phyloP scores from a whole-genome alignment of 2,888 invertebrate species.

The Eilema griseolum region DNA sequence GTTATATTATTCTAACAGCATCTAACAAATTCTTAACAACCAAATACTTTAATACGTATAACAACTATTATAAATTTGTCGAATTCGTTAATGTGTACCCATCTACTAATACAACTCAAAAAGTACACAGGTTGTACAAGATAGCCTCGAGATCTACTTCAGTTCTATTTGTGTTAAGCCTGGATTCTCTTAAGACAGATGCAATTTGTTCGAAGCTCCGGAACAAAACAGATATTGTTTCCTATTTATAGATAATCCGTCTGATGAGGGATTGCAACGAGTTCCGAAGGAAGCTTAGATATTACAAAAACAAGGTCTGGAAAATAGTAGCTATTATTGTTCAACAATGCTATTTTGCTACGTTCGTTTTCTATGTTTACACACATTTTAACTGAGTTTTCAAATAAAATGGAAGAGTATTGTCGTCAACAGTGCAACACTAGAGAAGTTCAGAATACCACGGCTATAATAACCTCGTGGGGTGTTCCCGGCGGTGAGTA shows the following conservation, averaged over 20 bases:
- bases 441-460: too few species aligned
- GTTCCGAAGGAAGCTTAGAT: not conserved
- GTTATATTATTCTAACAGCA: too few species aligned
- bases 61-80: not conserved
- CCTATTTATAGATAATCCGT: conserved; percentile 1
- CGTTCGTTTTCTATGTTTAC: not conserved
- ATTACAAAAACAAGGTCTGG: not conserved
- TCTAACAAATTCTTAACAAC: too few species aligned
- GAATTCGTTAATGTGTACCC: not conserved
- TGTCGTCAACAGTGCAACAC: too few species aligned
- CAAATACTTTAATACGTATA: too few species aligned
- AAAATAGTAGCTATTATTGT: not conserved
- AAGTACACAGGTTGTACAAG: not conserved
- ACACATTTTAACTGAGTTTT: not conserved
- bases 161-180: conserved; percentile 5
- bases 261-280: not conserved
- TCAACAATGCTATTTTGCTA: not conserved
- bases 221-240: not conserved
- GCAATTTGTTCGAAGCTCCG: not conserved
- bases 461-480: too few species aligned
- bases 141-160: not conserved
- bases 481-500: too few species aligned
- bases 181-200: not conserved
- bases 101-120: not conserved
- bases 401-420: too few species aligned